A percentile compares a stretch with the other conserved stretches of the same genome.
Evolutionary conservation across 1,140 invertebrate species (phyloP).

Genomic region (Mizuhopecten yessoensis): DNA sequence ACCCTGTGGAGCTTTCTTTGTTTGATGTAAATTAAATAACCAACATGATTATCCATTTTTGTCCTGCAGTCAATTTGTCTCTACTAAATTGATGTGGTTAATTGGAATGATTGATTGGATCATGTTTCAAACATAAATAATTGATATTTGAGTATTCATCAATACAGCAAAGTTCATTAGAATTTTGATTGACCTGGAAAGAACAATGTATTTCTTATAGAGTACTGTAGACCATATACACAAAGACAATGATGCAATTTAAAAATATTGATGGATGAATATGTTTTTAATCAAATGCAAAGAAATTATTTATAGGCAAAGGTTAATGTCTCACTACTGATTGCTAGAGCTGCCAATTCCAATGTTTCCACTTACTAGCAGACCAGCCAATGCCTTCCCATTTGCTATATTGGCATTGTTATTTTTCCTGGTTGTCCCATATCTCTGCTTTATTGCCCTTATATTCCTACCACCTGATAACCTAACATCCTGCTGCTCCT

Average conservation of each 20-base stretch:
- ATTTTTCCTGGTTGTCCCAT: too few species aligned
- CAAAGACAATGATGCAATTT: not conserved
- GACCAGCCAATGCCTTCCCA: too few species aligned
- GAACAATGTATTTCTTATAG: not conserved
- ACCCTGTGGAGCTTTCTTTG: conserved; percentile 24
- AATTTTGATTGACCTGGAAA: not conserved
- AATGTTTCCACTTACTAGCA: too few species aligned
- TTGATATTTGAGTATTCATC: not conserved
- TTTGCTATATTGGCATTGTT: too few species aligned
- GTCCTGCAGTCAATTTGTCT: not conserved
- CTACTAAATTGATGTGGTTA: not conserved
- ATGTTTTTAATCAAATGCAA: too few species aligned
- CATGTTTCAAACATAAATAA: conserved; percentile 29
- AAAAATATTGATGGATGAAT: too few species aligned
- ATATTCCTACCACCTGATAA: too few species aligned
- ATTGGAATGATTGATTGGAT: not conserved
- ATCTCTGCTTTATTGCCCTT: too few species aligned
- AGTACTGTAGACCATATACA: not conserved
- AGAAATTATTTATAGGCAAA: too few species aligned
- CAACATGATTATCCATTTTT: conserved; percentile 29
- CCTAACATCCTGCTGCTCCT: too few species aligned
- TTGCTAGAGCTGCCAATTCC: too few species aligned
- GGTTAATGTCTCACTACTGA: too few species aligned
- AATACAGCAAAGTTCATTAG: not conserved
- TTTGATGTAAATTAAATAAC: conserved; percentile 36